Conservation (phyloP, 1,140 invertebrate genomes). For the Eumaeus atala region DNA sequence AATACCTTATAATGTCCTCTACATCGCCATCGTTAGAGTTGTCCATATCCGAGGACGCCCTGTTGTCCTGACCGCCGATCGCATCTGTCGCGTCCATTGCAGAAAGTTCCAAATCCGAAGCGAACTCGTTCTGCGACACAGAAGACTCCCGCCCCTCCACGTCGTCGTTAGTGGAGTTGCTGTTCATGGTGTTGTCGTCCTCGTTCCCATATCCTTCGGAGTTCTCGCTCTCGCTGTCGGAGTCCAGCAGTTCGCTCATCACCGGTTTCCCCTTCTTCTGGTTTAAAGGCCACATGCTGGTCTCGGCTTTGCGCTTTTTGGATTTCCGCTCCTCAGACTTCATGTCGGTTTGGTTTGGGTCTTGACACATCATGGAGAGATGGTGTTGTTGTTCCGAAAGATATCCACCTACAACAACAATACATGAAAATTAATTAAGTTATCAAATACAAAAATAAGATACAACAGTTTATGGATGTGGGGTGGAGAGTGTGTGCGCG, state of each 20-base stretch:
- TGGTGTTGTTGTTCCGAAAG: constrained; percentile 70
- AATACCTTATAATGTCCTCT: constrained; percentile 76
- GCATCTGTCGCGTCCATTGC: constrained; percentile 77
- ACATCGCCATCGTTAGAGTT: constrained; percentile 76
- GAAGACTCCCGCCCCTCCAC: constrained; percentile 67
- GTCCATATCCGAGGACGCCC: constrained; percentile 76
- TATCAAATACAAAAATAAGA: too few species aligned
- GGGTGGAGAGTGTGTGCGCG: too few species aligned
- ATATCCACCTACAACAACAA: constrained; percentile 48
- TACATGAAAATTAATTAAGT: too few species aligned
- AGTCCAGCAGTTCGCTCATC: constrained; percentile 68
- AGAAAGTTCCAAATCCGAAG: constrained; percentile 78
- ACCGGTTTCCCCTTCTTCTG: constrained; percentile 63
- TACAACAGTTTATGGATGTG: too few species aligned
- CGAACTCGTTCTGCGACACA: constrained; percentile 76
- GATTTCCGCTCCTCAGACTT: constrained; percentile 53
- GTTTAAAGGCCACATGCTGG: constrained; percentile 40
- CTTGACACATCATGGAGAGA: constrained; percentile 59
- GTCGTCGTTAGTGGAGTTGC: constrained; percentile 71
- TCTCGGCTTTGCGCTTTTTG: constrained; percentile 68
- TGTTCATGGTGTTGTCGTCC: constrained; percentile 66
- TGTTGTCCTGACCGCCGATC: constrained; percentile 60
- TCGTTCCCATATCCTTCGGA: constrained; percentile 74
- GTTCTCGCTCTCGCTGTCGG: constrained; percentile 80
- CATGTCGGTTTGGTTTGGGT: constrained; percentile 30